A percentile compares a stretch with the other conserved stretches of the same genome.
phyloP scores from a whole-genome alignment of 2,888 invertebrate genomes.

The Chymomyza amoena region DNA sequence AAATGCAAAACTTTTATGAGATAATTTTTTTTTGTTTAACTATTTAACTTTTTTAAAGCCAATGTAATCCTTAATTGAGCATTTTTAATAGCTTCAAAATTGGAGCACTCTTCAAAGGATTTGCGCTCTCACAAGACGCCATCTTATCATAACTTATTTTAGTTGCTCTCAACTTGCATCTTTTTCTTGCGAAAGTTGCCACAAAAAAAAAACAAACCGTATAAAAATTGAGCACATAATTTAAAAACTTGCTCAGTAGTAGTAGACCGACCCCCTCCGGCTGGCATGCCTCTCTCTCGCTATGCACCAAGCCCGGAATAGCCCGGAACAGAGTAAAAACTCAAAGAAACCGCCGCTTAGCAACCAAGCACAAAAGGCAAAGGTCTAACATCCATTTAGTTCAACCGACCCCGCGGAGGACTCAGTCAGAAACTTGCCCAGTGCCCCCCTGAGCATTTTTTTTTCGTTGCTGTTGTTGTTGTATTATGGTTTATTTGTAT shows the following conservation, averaged over 20 bases:
- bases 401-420: constrained; percentile 16
- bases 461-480: constrained; percentile 5
- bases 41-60: too few relatives aligned
- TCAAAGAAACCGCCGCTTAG: not conserved
- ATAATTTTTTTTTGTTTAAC: too few relatives aligned
- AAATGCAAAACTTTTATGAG: too few relatives aligned
- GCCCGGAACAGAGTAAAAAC: not conserved
- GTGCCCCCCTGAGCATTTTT: constrained; percentile 16
- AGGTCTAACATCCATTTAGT: constrained; percentile 40
- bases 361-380: constrained; percentile 7
- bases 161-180: too few relatives aligned
- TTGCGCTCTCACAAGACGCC: too few relatives aligned
- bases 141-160: too few relatives aligned
- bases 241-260: constrained; percentile 5
- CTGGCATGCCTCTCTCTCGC: not conserved
- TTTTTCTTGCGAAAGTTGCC: not conserved
- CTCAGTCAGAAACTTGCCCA: constrained; percentile 15
- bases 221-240: constrained; percentile 20
- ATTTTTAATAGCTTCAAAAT: too few relatives aligned
- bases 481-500: constrained; percentile 57
- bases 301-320: not conserved
- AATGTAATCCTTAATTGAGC: too few relatives aligned
- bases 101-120: too few relatives aligned
- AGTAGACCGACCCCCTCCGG: not conserved
- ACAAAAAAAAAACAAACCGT: not conserved